A percentile compares a stretch with the other conserved stretches of the same genome.
These are phyloP conservation scores for Mormyrus lacerda DNA, from an alignment of 2,113 vertebrate genomes.

Conservation along the genomic window DNA sequence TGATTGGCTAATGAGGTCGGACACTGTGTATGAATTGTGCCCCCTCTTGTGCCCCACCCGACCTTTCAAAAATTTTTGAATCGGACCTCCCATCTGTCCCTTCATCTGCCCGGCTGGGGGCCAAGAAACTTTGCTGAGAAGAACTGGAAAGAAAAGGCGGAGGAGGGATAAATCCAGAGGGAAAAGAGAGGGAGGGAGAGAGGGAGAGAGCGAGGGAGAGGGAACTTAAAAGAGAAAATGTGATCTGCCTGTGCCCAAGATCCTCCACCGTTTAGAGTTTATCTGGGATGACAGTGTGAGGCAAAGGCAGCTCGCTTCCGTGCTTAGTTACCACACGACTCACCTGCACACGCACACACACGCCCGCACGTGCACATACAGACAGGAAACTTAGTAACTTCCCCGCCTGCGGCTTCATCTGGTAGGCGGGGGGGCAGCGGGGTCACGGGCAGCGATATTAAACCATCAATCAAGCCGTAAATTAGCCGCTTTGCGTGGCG, in stretches of 20 bases:
- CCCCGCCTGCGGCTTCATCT: constrained; percentile 68
- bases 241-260: background rate
- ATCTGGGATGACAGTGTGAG: background rate
- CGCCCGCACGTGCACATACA: constrained; percentile 10
- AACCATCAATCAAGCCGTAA: constrained; percentile 75
- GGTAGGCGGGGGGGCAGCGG: constrained; percentile 64
- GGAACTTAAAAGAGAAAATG: background rate
- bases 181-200: background rate
- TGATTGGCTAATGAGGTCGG: background rate
- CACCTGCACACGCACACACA: constrained; percentile 1
- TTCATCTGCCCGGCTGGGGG: background rate
- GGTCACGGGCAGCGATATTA: constrained; percentile 75
- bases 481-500: constrained; percentile 69
- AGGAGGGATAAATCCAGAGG: background rate
- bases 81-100: background rate
- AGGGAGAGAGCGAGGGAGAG: background rate
- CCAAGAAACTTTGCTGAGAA: background rate
- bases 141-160: background rate
- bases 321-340: background rate
- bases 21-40: background rate
- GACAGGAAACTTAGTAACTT: constrained; percentile 34
- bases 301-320: background rate
- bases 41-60: background rate
- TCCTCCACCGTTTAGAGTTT: background rate
- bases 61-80: background rate